Evolutionary conservation across 2,113 vertebrate species (phyloP).

Genomic region (Mungos mungo): DNA sequence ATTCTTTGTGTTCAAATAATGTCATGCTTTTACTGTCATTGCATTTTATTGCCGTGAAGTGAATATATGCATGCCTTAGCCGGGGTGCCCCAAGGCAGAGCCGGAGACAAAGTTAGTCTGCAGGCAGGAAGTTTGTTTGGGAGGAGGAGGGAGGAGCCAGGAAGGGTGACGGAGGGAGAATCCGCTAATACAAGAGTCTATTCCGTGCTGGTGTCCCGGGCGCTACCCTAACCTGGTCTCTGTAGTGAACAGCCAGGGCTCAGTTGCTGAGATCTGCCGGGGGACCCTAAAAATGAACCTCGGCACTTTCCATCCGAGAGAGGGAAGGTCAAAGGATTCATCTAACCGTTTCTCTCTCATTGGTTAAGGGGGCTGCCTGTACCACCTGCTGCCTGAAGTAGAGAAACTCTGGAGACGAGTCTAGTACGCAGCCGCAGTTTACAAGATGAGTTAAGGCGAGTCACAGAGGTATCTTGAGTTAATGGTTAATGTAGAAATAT

Average conservation of each 20-base stretch:
- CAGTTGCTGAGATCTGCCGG: background rate
- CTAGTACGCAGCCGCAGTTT: rapidly evolving
- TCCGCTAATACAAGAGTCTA: background rate
- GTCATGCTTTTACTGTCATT: background rate
- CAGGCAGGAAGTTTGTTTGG: background rate
- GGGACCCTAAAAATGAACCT: background rate
- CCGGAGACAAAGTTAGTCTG: background rate
- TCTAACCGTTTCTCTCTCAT: background rate
- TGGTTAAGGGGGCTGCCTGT: background rate
- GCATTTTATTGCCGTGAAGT: background rate
- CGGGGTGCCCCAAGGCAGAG: background rate
- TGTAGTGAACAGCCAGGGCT: too few species aligned
- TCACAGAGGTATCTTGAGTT: background rate
- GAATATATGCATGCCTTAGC: background rate
- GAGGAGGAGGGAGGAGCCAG: background rate
- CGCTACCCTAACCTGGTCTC: too few species aligned
- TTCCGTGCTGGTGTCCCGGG: rapidly evolving
- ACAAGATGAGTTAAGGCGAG: background rate
- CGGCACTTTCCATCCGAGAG: background rate
- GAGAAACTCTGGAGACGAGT: background rate
- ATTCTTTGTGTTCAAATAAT: background rate
- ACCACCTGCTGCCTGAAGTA: background rate
- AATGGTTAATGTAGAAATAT: background rate
- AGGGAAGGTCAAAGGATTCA: background rate
- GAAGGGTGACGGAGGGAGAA: background rate